Conservation (phyloP, 2,888 invertebrate genomes). For the Apamea crenata region DNA sequence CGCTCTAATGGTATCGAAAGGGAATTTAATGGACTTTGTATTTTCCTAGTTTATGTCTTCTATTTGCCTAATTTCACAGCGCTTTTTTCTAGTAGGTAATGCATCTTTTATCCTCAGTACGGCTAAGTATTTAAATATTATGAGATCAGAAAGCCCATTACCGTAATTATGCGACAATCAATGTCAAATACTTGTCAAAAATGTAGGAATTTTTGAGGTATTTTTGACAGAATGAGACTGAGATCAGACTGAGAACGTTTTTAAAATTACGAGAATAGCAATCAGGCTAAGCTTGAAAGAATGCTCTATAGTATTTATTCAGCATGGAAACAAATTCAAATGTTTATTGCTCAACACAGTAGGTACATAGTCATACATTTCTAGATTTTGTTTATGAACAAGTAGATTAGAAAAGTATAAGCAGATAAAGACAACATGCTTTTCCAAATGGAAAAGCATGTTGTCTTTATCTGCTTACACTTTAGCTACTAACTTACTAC, state of each 20-base stretch:
- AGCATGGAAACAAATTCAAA: neutral
- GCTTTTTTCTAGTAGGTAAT: neutral
- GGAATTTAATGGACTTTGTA: constrained; percentile 7
- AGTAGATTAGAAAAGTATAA: neutral
- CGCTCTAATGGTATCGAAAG: constrained; percentile 29
- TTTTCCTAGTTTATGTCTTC: neutral
- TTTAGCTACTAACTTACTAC: too few species aligned
- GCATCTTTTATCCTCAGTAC: neutral
- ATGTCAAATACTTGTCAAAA: neutral
- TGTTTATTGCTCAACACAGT: too few species aligned
- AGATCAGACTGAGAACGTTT: neutral
- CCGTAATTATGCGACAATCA: neutral
- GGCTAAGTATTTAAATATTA: neutral
- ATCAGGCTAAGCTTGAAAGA: neutral
- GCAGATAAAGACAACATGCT: neutral
- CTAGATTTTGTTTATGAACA: too few species aligned
- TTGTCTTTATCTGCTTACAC: too few species aligned
- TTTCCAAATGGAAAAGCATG: too few species aligned
- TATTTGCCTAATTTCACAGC: neutral
- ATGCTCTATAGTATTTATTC: neutral
- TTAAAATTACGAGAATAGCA: neutral
- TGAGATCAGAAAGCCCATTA: neutral
- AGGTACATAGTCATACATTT: too few species aligned
- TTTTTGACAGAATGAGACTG: neutral
- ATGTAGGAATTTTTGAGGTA: neutral